These are phyloP conservation scores for Drosophila nigromelanica DNA, from an alignment of 1,140 invertebrate genomes.

Conservation along the genomic window DNA sequence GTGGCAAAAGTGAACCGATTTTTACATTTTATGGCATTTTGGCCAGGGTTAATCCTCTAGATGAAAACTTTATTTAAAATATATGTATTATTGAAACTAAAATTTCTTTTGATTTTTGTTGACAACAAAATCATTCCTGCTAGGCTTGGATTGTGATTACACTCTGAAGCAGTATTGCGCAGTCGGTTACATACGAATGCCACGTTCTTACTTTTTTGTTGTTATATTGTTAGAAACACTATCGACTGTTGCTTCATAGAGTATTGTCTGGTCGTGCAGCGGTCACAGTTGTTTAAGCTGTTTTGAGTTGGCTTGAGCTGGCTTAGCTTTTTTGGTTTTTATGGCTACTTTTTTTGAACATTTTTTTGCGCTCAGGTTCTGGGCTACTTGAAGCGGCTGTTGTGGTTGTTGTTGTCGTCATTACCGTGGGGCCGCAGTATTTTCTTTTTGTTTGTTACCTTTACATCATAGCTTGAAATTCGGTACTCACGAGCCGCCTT, in stretches of 20 bases:
- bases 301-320: neutral
- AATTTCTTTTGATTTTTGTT: too few species aligned
- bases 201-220: too few species aligned
- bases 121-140: too few species aligned
- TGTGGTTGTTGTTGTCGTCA: conserved; percentile 36
- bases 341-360: conserved; percentile 33
- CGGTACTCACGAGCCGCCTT: conserved; percentile 7
- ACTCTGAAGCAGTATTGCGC: too few species aligned
- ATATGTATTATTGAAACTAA: too few species aligned
- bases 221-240: neutral
- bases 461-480: conserved; percentile 61
- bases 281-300: neutral
- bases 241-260: neutral
- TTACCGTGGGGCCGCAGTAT: conserved; percentile 38
- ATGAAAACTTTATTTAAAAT: too few species aligned
- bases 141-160: too few species aligned
- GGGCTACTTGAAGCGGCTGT: conserved; percentile 7
- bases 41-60: too few species aligned
- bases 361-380: conserved; percentile 45
- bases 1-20: too few species aligned
- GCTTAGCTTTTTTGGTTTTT: conserved; percentile 27
- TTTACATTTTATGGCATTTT: too few species aligned
- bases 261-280: conserved; percentile 8
- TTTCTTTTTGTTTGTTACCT: conserved; percentile 50
- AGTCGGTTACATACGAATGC: too few species aligned